Conservation (phyloP, 1,140 invertebrate genomes). For the Drosophila nasuta region DNA sequence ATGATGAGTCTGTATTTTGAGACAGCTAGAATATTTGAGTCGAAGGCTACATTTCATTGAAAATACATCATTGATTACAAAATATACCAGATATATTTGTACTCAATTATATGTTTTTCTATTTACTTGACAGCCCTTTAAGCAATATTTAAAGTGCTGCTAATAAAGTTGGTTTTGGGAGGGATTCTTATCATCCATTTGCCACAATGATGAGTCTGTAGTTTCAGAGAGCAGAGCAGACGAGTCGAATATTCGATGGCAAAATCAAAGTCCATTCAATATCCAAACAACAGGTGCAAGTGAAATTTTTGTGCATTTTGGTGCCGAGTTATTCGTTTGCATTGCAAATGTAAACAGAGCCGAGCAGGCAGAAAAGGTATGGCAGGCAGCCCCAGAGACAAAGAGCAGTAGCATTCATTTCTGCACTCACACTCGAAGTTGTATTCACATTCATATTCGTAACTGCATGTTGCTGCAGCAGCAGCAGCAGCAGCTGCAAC, state of each 20-base stretch:
- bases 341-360: constrained; percentile 65
- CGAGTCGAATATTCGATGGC: neutral
- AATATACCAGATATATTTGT: too few relatives aligned
- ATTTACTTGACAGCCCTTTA: too few relatives aligned
- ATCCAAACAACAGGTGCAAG: constrained; percentile 12
- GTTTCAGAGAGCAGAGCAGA: neutral
- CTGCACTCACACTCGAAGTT: constrained; percentile 26
- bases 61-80: too few relatives aligned
- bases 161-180: too few relatives aligned
- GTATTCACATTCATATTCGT: constrained; percentile 20
- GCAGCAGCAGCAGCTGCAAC: constrained; percentile 10
- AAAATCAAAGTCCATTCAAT: constrained; percentile 36
- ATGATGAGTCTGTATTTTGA: neutral
- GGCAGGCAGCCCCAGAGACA: constrained; percentile 14
- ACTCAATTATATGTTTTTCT: too few relatives aligned
- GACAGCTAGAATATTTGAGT: too few relatives aligned
- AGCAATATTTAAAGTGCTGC: too few relatives aligned
- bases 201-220: too few relatives aligned
- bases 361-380: neutral
- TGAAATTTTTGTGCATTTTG: constrained; percentile 22
- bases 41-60: too few relatives aligned
- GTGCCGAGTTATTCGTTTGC: constrained; percentile 34
- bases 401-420: constrained; percentile 15
- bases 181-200: too few relatives aligned
- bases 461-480: constrained; percentile 27